phyloP scores from a whole-genome alignment of 1,140 invertebrate genomes.

The Octopus sinensis region DNA sequence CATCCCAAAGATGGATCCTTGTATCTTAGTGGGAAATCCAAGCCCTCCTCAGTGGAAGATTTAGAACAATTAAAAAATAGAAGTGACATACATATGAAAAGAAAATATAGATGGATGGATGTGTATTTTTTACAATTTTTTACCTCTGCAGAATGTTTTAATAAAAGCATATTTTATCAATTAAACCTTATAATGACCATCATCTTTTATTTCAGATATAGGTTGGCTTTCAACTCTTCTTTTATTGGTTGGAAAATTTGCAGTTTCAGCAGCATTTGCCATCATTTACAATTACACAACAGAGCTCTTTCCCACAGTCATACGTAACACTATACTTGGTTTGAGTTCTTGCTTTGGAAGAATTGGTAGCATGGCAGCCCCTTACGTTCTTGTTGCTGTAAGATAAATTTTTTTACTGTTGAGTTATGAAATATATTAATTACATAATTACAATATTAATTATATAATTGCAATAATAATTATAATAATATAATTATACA shows the following conservation, averaged over 20 bases:
- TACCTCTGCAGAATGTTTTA: too few species aligned
- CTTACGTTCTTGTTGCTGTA: not conserved
- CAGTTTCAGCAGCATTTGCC: constrained; percentile 52
- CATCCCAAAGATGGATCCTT: too few species aligned
- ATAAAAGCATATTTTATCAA: not conserved
- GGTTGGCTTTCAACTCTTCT: constrained; percentile 13
- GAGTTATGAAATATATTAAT: not conserved
- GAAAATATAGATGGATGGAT: too few species aligned
- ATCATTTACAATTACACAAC: constrained; percentile 64
- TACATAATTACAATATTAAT: too few species aligned
- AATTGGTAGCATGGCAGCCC: constrained; percentile 31
- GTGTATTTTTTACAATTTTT: too few species aligned
- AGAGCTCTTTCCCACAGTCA: constrained; percentile 73
- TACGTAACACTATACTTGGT: constrained; percentile 67
- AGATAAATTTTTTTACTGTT: constrained; percentile 21
- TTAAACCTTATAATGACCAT: not conserved
- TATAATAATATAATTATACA: not conserved
- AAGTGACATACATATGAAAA: too few species aligned
- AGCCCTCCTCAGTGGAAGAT: too few species aligned
- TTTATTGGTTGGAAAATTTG: constrained; percentile 23
- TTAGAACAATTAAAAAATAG: too few species aligned
- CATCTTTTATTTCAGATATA: constrained; percentile 3
- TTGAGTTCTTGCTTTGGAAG: constrained; percentile 30
- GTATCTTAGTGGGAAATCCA: too few species aligned
- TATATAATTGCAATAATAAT: too few species aligned